Evolutionary conservation across 1,140 invertebrate species (phyloP).

Genomic region (Pogonognathellus flavescens): DNA sequence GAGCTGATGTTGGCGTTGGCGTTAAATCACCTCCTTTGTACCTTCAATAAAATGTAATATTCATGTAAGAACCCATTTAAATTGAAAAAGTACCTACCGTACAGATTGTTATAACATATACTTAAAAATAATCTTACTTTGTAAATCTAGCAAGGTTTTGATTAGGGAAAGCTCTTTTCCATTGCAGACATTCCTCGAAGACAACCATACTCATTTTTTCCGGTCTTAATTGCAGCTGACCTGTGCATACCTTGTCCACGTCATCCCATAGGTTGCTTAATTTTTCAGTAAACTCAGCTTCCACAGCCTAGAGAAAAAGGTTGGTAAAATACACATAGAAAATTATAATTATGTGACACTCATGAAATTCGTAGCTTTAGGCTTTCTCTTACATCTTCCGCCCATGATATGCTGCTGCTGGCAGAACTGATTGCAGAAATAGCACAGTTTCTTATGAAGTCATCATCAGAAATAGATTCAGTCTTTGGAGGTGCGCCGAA

Average conservation of each 20-base stretch:
- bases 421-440: constrained; percentile 61
- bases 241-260: constrained; percentile 55
- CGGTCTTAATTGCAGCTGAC: constrained; percentile 50
- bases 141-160: constrained; percentile 57
- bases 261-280: constrained; percentile 60
- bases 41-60: neutral
- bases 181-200: constrained; percentile 61
- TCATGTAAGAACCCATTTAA: neutral
- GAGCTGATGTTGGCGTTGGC: constrained; percentile 30
- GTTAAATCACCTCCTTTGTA: constrained; percentile 23
- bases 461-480: constrained; percentile 50
- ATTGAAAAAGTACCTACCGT: no score
- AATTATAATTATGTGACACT: neutral
- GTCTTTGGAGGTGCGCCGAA: neutral
- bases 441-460: constrained; percentile 49
- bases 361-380: neutral
- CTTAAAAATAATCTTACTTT: constrained; percentile 40
- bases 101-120: neutral
- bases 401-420: constrained; percentile 65
- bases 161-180: constrained; percentile 62
- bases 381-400: constrained; percentile 62
- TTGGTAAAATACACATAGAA: neutral
- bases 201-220: constrained; percentile 51
- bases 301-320: constrained; percentile 65
- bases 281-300: constrained; percentile 62